Evolutionary conservation across 2,888 invertebrate species (phyloP).

Genomic region (Drosophila phalerata): DNA sequence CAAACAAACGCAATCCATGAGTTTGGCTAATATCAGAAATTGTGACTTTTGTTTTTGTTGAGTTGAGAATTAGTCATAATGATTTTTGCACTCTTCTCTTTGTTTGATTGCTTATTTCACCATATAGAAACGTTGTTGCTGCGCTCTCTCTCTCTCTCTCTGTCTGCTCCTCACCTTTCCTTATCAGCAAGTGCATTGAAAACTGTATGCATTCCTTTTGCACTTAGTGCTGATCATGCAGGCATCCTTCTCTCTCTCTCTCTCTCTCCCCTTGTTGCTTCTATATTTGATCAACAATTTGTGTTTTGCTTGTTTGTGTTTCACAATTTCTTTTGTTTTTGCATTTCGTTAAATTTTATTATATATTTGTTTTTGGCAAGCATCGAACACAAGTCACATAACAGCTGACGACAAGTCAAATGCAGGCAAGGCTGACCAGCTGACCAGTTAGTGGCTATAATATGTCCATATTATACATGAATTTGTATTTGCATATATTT

Average conservation of each 20-base stretch:
- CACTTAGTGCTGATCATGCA: conserved; percentile 4
- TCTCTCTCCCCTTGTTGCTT: background rate
- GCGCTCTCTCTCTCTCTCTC: too few species aligned
- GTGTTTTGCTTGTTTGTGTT: conserved; percentile 27
- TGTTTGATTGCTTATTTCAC: conserved; percentile 58
- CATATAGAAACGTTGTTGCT: conserved; percentile 29
- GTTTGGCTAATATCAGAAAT: conserved; percentile 26
- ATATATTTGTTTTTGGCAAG: conserved; percentile 62
- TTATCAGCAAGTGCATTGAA: conserved; percentile 33
- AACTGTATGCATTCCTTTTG: conserved; percentile 5
- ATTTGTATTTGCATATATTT: conserved; percentile 5
- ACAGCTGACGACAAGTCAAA: conserved; percentile 68
- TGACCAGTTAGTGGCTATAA: conserved; percentile 37
- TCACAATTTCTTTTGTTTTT: conserved; percentile 26
- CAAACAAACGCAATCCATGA: conserved; percentile 14
- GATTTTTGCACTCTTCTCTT: conserved; percentile 45
- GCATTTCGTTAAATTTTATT: conserved; percentile 9
- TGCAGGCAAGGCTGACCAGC: conserved; percentile 75
- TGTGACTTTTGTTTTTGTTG: conserved; percentile 28
- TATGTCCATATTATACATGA: conserved; percentile 31
- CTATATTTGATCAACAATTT: conserved; percentile 36
- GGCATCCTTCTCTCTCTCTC: conserved; percentile 8
- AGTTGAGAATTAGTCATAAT: conserved; percentile 66
- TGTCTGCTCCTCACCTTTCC: background rate
- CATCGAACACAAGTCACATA: conserved; percentile 61